phyloP scores from a whole-genome alignment of 2,888 invertebrate species.

The Apodemia mormo region DNA sequence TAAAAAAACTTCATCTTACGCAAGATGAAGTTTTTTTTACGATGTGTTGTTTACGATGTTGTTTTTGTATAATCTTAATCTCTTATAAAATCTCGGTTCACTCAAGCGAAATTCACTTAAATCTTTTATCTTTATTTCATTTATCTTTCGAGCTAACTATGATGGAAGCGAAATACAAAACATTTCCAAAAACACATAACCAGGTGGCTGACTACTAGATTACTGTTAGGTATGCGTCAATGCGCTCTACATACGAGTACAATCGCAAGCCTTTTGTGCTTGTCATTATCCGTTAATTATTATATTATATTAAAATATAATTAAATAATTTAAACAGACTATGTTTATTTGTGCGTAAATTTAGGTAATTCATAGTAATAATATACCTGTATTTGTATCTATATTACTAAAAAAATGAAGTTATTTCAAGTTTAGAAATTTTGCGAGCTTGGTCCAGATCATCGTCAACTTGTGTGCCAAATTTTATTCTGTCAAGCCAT shows the following conservation, averaged over 20 bases:
- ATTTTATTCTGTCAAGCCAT: no score
- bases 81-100: background rate
- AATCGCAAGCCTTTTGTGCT: background rate
- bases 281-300: background rate
- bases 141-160: conserved; percentile 19
- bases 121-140: conserved; percentile 13
- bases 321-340: no score
- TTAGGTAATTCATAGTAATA: no score
- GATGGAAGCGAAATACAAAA: conserved; percentile 5
- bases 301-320: no score
- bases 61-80: background rate
- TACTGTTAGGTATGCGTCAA: conserved; percentile 49
- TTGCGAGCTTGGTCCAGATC: no score
- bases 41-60: background rate
- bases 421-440: no score
- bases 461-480: no score
- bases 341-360: no score
- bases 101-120: conserved; percentile 17
- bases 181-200: conserved; percentile 48
- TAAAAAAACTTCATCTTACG: no score
- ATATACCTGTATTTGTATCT: no score
- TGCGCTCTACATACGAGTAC: background rate
- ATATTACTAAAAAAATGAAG: no score
- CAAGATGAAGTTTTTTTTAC: background rate
- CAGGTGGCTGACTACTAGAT: conserved; percentile 46